A percentile compares a stretch with the other conserved stretches of the same genome.
phyloP scores from a whole-genome alignment of 2,888 invertebrate species.

The Elegia similella region DNA sequence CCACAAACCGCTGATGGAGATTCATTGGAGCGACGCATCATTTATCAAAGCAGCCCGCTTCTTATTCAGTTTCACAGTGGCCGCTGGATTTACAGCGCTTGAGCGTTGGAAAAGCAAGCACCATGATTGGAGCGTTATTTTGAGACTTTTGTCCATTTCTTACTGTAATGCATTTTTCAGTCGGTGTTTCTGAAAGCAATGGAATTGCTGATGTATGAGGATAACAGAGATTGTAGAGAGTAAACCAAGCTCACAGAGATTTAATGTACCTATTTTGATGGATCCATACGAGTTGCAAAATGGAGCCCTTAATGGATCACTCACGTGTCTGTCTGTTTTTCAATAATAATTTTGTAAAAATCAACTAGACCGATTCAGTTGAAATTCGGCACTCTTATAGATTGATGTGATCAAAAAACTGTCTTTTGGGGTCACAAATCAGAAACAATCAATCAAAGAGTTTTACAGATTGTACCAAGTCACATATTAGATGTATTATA shows the following conservation, averaged over 20 bases:
- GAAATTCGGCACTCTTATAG: too few relatives aligned
- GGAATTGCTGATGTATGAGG: background rate
- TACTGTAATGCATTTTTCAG: slow-evolving; percentile 13
- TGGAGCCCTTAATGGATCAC: too few relatives aligned
- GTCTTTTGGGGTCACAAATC: too few relatives aligned
- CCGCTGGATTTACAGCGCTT: slow-evolving; percentile 53
- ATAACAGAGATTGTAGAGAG: background rate
- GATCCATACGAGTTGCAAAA: too few relatives aligned
- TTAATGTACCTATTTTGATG: background rate
- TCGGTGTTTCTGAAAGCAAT: background rate
- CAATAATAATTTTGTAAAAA: too few relatives aligned
- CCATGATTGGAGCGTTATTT: slow-evolving; percentile 53
- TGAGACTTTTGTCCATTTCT: slow-evolving; percentile 34
- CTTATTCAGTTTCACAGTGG: slow-evolving; percentile 59
- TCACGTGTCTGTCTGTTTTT: too few relatives aligned
- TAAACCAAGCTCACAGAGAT: background rate
- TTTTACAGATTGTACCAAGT: too few relatives aligned
- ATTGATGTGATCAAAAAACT: too few relatives aligned
- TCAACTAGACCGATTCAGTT: too few relatives aligned
- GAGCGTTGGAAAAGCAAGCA: slow-evolving; percentile 50
- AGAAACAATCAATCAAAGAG: too few relatives aligned
- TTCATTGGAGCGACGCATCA: slow-evolving; percentile 69
- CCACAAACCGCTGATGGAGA: slow-evolving; percentile 66
- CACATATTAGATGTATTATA: too few relatives aligned
- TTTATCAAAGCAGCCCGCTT: slow-evolving; percentile 67